Base-by-base conservation (phyloP, 2,888 invertebrate species). In the Gandaritis pyraliata region DNA sequence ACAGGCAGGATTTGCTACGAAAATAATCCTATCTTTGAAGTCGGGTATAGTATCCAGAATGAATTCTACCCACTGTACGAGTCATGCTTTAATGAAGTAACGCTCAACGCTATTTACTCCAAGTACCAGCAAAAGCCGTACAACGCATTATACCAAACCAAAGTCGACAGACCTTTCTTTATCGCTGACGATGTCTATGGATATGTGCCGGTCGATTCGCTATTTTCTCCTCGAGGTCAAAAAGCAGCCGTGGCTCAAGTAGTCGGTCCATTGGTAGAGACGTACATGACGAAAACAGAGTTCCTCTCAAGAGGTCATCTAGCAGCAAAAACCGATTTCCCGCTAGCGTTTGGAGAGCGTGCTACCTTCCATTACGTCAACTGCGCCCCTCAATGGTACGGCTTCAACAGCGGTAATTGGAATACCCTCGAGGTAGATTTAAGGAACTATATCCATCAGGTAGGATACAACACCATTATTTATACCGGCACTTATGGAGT, bases 331-430 rank as follows among this genome's bases (percentile, higher is more conserved):
- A 93, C 93, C 0, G 95, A 95, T 77, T 95, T 94, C 61, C 87
- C 93, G 0, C 94, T 93, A 61, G 94, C 93, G 0, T 86, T 93
- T 48, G 92, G 94, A 46, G 94, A 95, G 71, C 85, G 90, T 8
- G 90, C 94, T 0, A 94, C 95, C 0, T 95, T 95, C 72, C 94
- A 94, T 74, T 95, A 94, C 65, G 83, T 95, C 0, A 96, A 96
- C 74, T 93, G 93, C 1, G 94, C 94, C 0, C 95, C 95, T 0
- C 95, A 95, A 64, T 96, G 95, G 95, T 93, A 93, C 16, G 88
- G 88, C 0, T 93, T 94, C 66, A 95, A 94, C 67, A 91, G 88
- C 0, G 93, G 94, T 0, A 94, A 94, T 70, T 94, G 94, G 94
- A 92, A 92, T 64, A 86, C 86, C 0, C 68, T 94, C 7, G 94